Evolutionary conservation across 2,113 vertebrate species (phyloP).

Genomic region (Gymnorhina tibicen): DNA sequence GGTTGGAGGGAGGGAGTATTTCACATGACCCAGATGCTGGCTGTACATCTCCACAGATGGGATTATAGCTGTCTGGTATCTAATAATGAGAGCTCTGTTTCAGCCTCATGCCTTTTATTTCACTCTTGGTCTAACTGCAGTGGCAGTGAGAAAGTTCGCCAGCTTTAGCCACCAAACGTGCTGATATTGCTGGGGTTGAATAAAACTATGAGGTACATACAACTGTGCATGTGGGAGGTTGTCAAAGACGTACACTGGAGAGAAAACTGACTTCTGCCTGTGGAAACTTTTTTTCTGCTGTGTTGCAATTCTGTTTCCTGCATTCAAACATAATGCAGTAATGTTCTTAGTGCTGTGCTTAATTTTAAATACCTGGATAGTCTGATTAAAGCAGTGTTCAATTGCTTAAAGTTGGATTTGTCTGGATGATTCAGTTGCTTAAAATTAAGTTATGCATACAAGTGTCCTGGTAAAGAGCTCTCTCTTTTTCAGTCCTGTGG

Average conservation of each 20-base stretch:
- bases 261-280: neutral
- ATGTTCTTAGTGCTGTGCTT: neutral
- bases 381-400: neutral
- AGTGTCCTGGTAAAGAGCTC: neutral
- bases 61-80: neutral
- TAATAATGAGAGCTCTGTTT: neutral
- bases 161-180: neutral
- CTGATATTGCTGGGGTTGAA: neutral
- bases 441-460: neutral
- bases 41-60: neutral
- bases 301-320: neutral
- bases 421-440: neutral
- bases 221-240: neutral
- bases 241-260: neutral
- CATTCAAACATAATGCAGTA: neutral
- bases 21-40: constrained; percentile 22
- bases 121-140: neutral
- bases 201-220: neutral
- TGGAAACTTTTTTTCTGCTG: neutral
- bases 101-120: neutral
- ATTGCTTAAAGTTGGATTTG: neutral
- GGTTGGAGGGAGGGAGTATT: neutral
- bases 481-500: neutral
- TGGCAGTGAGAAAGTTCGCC: neutral
- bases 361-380: neutral